Evolutionary conservation across 2,797 vertebrate species (phyloP).

Genomic region (Holocentrus rufus): DNA sequence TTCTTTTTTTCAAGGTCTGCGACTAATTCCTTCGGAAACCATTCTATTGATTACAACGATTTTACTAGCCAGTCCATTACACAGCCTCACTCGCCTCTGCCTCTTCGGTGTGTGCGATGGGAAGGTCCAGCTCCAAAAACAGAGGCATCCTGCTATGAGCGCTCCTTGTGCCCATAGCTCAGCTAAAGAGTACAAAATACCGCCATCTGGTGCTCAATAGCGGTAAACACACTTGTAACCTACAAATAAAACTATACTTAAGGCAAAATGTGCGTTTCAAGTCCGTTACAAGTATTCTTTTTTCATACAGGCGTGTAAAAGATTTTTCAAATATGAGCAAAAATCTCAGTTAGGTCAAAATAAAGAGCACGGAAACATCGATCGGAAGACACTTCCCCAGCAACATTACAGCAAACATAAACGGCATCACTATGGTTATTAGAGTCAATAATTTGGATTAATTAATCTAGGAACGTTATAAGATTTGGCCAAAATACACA

Average conservation of each 20-base stretch:
- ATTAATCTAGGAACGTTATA: too few species aligned
- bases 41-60: constrained; percentile 13
- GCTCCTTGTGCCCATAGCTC: background rate
- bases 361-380: constrained; percentile 47
- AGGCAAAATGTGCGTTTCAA: too few species aligned
- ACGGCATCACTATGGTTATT: rapidly evolving
- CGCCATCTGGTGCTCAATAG: constrained; percentile 44
- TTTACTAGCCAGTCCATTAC: constrained; percentile 2
- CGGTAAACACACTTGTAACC: constrained; percentile 1
- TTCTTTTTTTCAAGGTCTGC: background rate
- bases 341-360: background rate
- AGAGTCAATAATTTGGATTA: rapidly evolving
- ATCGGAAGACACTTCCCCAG: background rate
- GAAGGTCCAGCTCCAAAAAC: constrained; percentile 52
- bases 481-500: too few species aligned
- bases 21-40: background rate
- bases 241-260: too few species aligned
- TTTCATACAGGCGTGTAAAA: too few species aligned
- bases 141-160: constrained; percentile 3
- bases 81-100: constrained; percentile 26
- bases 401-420: background rate
- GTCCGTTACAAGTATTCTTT: too few species aligned
- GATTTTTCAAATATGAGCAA: background rate
- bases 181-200: background rate
- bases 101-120: constrained; percentile 7